Base-by-base conservation (phyloP, 2,797 vertebrate species). In the Sebastes diaconus region DNA sequence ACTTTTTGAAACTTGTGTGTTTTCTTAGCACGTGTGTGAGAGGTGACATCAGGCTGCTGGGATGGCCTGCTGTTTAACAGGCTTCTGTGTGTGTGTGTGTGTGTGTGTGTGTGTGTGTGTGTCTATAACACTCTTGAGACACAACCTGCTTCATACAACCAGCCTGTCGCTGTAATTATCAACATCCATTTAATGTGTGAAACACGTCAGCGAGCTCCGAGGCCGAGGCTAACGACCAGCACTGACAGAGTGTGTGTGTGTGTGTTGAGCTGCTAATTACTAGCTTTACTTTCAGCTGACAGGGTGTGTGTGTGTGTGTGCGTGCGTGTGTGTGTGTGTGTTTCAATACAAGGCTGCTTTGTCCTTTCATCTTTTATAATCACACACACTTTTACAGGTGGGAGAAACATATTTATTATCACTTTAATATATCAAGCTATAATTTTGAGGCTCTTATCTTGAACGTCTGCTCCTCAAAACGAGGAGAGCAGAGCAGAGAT, bases 41-140 rank as follows among this genome's bases (percentile, higher is more conserved):
- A 50, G 75, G 70, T 78, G 75, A 83, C 65, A 39, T 73, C 75
- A 78, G 36, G 57, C 64, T 39, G 39, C 39, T 39, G 39, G 39
- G 39, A 14, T 39, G 39, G 39, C 39, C 39, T 39, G 80, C 75
- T 73, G 80, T 64, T 83, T 78, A 58, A 83, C 27, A 2, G 69
- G 75, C 59, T 36, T 50, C 34, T 68, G 68, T 73, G 59, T 75
- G 57, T 63, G 71, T 68, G 68, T 73, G 59, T 75, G 61, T 63
- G 67, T 75, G 34, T 66, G 75, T 73, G 64, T 58, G 32, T 64
- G 42, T 68, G 32, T 68, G 64, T 46, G 75, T 69, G 70, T 59
- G 57, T 64, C 29, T 55, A 1, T 18, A 52, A 14, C 39, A 39
- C 39, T 39, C 39, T 20, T 13, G 39, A 8, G 50, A 63, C 55